phyloP scores from a whole-genome alignment of 1,140 invertebrate genomes.

The Dryas iulia region DNA sequence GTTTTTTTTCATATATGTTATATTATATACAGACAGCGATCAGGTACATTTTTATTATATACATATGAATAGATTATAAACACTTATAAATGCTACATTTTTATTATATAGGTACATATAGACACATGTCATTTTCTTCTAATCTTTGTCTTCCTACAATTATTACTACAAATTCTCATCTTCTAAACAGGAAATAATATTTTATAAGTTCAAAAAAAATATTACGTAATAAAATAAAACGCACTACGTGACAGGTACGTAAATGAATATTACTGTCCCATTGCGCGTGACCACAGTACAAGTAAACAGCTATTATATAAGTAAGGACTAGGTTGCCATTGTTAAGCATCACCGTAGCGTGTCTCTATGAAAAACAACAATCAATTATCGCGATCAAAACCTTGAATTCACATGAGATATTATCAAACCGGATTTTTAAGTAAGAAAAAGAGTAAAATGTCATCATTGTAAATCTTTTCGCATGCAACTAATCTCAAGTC shows the following conservation, averaged over 20 bases:
- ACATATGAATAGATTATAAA: not conserved
- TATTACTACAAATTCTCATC: too few species aligned
- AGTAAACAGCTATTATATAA: constrained; percentile 23
- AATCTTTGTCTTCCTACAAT: too few species aligned
- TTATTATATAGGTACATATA: too few species aligned
- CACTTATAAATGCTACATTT: not conserved
- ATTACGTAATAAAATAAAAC: not conserved
- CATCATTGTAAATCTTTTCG: too few species aligned
- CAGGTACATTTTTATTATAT: too few species aligned
- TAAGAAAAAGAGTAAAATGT: too few species aligned
- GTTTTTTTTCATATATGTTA: too few species aligned
- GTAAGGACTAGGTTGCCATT: constrained; percentile 25
- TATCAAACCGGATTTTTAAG: not conserved
- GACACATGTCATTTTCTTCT: too few species aligned
- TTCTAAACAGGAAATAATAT: too few species aligned
- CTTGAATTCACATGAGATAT: constrained; percentile 17
- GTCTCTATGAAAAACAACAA: constrained; percentile 24
- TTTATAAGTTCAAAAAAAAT: too few species aligned
- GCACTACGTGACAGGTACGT: constrained; percentile 7
- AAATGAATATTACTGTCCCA: constrained; percentile 12
- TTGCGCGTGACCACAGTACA: constrained; percentile 22
- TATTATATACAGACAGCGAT: too few species aligned
- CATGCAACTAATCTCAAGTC: too few species aligned
- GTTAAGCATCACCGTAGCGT: constrained; percentile 32
- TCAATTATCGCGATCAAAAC: constrained; percentile 18